Conservation (phyloP, 2,113 vertebrate genomes). For the Sminthopsis crassicaudata region DNA sequence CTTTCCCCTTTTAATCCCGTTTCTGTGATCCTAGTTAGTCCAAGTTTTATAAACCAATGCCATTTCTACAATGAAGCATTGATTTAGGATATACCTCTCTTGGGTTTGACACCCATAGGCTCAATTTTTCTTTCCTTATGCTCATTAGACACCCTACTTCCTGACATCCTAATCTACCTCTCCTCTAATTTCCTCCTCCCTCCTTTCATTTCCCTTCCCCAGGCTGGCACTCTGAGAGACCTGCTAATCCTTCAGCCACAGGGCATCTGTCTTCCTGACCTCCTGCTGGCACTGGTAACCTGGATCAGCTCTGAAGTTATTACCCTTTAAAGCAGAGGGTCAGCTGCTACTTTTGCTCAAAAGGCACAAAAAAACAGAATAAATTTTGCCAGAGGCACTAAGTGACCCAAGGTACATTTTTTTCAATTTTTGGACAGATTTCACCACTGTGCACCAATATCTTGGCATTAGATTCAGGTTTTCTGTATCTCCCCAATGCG, state of each 20-base stretch:
- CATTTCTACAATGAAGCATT: not conserved
- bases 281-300: slow-evolving; percentile 50
- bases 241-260: slow-evolving; percentile 67
- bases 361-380: slow-evolving; percentile 60
- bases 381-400: slow-evolving; percentile 67
- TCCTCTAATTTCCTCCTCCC: no score
- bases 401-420: slow-evolving; percentile 57
- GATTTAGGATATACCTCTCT: not conserved
- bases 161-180: not conserved
- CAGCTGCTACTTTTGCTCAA: slow-evolving; percentile 64
- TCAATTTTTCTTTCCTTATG: not conserved
- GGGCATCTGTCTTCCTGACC: slow-evolving; percentile 23
- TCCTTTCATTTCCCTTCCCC: not conserved
- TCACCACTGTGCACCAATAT: not conserved
- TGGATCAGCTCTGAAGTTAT: slow-evolving; percentile 68
- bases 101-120: not conserved
- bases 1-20: not conserved
- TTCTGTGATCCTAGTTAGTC: not conserved
- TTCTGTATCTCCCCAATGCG: not conserved
- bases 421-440: slow-evolving; percentile 48
- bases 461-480: slow-evolving; percentile 2
- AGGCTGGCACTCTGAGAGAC: not conserved
- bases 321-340: slow-evolving; percentile 70
- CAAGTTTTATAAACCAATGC: slow-evolving; percentile 5
- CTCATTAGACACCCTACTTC: not conserved